Percentiles rank a stretch among this genome's conserved stretches.
These are phyloP conservation scores for Stramonita haemastoma DNA, from an alignment of 2,888 invertebrate species.

Conservation along the genomic window DNA sequence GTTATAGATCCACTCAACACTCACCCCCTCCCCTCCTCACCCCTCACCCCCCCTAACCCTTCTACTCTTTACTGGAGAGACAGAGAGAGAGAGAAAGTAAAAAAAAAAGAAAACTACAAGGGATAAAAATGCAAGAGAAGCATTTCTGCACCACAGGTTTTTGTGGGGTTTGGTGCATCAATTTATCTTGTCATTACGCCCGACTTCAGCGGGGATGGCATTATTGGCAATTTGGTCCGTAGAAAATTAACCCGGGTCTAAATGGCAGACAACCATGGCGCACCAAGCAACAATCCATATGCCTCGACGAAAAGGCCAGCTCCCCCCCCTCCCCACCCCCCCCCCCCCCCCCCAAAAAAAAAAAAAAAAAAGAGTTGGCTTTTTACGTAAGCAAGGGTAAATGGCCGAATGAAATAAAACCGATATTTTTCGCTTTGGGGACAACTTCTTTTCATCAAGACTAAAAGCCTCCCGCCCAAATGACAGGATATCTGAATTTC, in stretches of 20 bases:
- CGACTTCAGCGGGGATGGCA: constrained; percentile 30
- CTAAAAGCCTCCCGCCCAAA: constrained; percentile 11
- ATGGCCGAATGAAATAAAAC: constrained; percentile 26
- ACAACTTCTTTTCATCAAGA: constrained; percentile 21
- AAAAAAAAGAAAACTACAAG: not conserved
- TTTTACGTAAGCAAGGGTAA: constrained; percentile 21
- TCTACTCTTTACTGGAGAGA: not conserved
- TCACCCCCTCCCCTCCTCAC: not conserved
- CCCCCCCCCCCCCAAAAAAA: too few species aligned
- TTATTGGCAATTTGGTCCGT: constrained; percentile 41
- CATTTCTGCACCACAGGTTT: constrained; percentile 30
- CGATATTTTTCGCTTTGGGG: constrained; percentile 19
- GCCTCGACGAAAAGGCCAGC: constrained; percentile 22
- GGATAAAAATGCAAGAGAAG: constrained; percentile 24
- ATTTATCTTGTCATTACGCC: constrained; percentile 44
- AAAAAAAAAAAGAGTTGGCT: not conserved
- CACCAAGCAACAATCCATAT: constrained; percentile 15
- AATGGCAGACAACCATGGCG: constrained; percentile 40
- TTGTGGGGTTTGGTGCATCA: constrained; percentile 39
- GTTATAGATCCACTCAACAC: not conserved
- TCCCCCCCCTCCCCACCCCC: too few species aligned
- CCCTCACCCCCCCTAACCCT: not conserved
- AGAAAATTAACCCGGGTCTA: constrained; percentile 40
- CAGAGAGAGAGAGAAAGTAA: not conserved
- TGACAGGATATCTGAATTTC: constrained; percentile 32